Evolutionary conservation across 2,797 vertebrate species (phyloP).

Genomic region (Sparus aurata): DNA sequence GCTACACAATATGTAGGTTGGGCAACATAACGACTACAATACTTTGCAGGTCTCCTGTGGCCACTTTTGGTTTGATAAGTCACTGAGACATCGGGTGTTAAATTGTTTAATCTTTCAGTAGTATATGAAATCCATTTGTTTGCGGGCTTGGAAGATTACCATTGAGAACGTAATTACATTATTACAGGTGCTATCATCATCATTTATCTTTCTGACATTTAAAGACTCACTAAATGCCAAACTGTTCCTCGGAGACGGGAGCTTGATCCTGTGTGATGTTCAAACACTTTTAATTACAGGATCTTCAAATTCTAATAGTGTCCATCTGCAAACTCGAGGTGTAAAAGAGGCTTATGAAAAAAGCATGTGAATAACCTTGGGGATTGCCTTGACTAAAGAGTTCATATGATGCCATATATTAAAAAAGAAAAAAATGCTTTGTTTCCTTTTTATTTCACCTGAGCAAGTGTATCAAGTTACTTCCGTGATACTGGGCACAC

Average conservation of each 20-base stretch:
- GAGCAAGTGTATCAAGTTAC: constrained; percentile 76
- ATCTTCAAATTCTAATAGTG: constrained; percentile 62
- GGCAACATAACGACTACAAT: constrained; percentile 54
- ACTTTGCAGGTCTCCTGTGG: constrained; percentile 65
- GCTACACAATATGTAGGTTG: constrained; percentile 61
- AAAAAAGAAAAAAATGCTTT: constrained; percentile 47
- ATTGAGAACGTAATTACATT: constrained; percentile 80
- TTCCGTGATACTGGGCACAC: constrained; percentile 60
- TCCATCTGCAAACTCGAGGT: constrained; percentile 46
- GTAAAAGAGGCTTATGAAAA: constrained; percentile 13
- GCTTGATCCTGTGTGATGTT: constrained; percentile 62
- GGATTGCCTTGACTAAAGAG: constrained; percentile 37
- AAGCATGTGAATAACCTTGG: constrained; percentile 25
- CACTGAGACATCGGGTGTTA: constrained; percentile 80
- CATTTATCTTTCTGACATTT: constrained; percentile 83
- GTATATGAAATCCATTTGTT: constrained; percentile 89
- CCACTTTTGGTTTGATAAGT: constrained; percentile 77
- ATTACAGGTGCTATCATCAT: constrained; percentile 83
- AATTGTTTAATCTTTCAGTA: constrained; percentile 85
- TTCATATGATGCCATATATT: neutral
- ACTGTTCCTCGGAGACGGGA: constrained; percentile 74
- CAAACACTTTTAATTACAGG: constrained; percentile 71
- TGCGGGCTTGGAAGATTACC: constrained; percentile 77
- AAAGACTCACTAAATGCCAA: constrained; percentile 79
- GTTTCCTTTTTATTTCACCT: constrained; percentile 63